Conservation (phyloP, 1,140 invertebrate genomes). For the Cydia amplana region DNA sequence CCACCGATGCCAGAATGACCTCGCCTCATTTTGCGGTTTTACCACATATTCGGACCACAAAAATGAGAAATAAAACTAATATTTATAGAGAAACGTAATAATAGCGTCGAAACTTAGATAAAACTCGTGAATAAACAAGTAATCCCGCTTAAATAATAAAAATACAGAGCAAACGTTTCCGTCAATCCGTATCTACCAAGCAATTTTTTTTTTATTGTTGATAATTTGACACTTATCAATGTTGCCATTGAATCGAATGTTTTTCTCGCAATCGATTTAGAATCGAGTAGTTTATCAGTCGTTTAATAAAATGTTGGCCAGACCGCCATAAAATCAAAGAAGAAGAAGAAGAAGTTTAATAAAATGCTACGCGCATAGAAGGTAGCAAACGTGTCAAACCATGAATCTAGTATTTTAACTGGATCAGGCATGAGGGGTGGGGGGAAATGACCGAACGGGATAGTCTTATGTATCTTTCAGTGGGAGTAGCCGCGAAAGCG, state of each 20-base stretch:
- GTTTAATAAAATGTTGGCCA: no score
- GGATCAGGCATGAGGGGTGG: no score
- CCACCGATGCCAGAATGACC: constrained; percentile 68
- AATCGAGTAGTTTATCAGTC: neutral
- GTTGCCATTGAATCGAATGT: constrained; percentile 16
- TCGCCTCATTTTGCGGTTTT: constrained; percentile 67
- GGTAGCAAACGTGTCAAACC: no score
- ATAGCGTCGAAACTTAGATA: neutral
- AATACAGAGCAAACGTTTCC: constrained; percentile 39
- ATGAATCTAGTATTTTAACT: no score
- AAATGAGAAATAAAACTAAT: constrained; percentile 3
- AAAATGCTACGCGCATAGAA: no score
- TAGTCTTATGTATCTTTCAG: no score
- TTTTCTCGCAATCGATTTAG: neutral
- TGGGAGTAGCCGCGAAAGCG: no score
- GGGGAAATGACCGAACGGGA: no score
- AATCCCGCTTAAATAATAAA: constrained; percentile 47
- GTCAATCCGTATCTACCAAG: neutral
- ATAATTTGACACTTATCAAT: constrained; percentile 23
- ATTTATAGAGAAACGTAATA: neutral
- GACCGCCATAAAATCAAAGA: no score
- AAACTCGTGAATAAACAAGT: constrained; percentile 53
- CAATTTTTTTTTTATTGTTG: constrained; percentile 22
- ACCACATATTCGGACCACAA: constrained; percentile 43
- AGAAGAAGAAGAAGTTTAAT: no score